phyloP scores from a whole-genome alignment of 2,888 invertebrate genomes.

The Nephrotoma appendiculata region DNA sequence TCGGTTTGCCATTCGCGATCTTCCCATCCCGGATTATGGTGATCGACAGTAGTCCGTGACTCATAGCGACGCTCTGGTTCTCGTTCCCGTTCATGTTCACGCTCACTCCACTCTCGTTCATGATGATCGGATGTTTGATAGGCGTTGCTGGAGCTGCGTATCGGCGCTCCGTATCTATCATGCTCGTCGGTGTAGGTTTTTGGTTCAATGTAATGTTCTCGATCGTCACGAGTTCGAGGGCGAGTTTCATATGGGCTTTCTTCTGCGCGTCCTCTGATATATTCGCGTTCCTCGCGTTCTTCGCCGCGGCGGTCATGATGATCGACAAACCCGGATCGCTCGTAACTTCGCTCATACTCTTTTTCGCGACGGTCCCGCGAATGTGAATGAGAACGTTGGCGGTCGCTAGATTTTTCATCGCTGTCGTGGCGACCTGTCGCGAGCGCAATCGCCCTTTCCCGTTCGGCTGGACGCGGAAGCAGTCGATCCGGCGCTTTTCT shows the following conservation, averaged over 20 bases:
- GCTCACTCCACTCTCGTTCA: conserved; percentile 19
- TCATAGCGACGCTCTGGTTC: conserved; percentile 5
- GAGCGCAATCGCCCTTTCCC: conserved; percentile 43
- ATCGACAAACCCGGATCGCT: conserved; percentile 16
- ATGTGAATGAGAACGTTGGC: conserved; percentile 9
- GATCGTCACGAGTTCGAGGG: conserved; percentile 7
- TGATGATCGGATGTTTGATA: conserved; percentile 6
- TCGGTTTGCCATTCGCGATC: not conserved
- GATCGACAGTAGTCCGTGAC: conserved; percentile 11
- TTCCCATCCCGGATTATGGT: not conserved
- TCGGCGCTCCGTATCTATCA: not conserved
- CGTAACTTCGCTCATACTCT: conserved; percentile 11
- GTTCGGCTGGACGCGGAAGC: conserved; percentile 46
- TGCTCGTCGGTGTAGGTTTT: conserved; percentile 2
- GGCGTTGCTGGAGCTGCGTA: conserved; percentile 13
- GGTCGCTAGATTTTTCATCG: conserved; percentile 17
- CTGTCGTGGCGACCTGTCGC: conserved; percentile 30
- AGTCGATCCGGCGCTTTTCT: conserved; percentile 47
- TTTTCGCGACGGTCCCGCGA: conserved; percentile 9
- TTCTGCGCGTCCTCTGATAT: conserved; percentile 23
- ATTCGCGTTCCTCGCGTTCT: conserved; percentile 22
- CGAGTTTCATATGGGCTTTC: conserved; percentile 18
- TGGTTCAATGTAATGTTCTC: conserved; percentile 23
- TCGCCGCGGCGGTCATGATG: conserved; percentile 18
- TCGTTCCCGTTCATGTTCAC: conserved; percentile 11